Percentiles rank a stretch among this genome's conserved stretches.
Conservation (phyloP, 2,113 vertebrate species). For the Gallinago jamesoni region DNA sequence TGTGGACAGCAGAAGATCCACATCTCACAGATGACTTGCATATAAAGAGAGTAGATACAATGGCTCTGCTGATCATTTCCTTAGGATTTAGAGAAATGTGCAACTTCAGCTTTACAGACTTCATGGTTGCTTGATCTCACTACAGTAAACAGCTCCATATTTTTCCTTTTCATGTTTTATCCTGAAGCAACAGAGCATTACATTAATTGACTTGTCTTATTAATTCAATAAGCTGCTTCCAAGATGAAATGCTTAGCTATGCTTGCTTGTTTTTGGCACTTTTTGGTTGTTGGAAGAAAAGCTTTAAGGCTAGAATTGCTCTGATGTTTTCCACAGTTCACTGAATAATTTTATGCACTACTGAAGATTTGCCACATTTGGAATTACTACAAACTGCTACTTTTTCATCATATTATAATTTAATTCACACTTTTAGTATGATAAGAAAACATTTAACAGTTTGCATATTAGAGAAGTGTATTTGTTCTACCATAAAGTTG, state of each 20-base stretch:
- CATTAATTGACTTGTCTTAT: conserved; percentile 86
- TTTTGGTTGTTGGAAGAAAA: conserved; percentile 71
- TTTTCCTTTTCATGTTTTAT: conserved; percentile 79
- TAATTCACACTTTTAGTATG: conserved; percentile 71
- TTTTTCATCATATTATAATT: conserved; percentile 77
- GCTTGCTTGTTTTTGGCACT: conserved; percentile 70
- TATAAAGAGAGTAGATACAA: not conserved
- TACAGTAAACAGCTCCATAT: conserved; percentile 73
- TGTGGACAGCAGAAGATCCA: not conserved
- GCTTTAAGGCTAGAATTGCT: conserved; percentile 71
- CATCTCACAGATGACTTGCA: not conserved
- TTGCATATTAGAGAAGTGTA: conserved; percentile 45
- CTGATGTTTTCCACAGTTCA: conserved; percentile 76
- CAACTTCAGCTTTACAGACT: conserved; percentile 48
- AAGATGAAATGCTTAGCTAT: conserved; percentile 78
- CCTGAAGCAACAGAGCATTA: conserved; percentile 79
- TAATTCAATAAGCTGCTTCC: conserved; percentile 82
- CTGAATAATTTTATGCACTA: conserved; percentile 75
- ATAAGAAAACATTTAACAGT: conserved; percentile 70
- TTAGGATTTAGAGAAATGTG: conserved; percentile 38
- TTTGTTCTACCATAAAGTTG: conserved; percentile 51
- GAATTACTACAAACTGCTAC: conserved; percentile 69
- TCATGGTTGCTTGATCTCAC: conserved; percentile 67
- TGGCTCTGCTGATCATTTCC: not conserved
- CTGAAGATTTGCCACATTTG: conserved; percentile 73